Base-by-base conservation (phyloP, 2,888 invertebrate species). In the Pyrrhosoma nymphula region DNA sequence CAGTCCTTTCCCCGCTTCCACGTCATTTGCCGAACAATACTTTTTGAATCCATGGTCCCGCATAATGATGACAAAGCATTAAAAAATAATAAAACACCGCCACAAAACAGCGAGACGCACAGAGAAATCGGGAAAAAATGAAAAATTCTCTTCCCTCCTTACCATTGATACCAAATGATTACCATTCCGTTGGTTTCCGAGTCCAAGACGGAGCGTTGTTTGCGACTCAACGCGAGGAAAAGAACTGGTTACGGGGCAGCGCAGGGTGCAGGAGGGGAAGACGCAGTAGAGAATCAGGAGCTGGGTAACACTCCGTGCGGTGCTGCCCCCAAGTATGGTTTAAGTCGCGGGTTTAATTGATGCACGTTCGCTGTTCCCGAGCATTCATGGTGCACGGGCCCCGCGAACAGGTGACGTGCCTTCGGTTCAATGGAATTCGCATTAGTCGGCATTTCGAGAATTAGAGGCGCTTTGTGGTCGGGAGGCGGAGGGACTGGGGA, bases 401-500 rank as follows among this genome's bases (percentile, higher is more conserved):
- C 60, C 10, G 39, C 39, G 39, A 91, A 91, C 91, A 91, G 91
- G 91, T 91, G 91, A 91, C 91, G 39, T 60, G 91, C 63, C 60
- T 91, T 91, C 91, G 60, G 63, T 18, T 35, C 30, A 82, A 60
- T 60, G 93, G 47, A 93, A 93, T 93, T 93, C 93, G 69, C 93
- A 93, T 93, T 93, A 69, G 69, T 93, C 63, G 39, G 63, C 35
- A 18, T 89, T 89, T 56, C 89, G 89, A 47, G 89, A 89, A 60
- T 91, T 91, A 91, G 91, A 39, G 91, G 91, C 91, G 91, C 39
- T 91, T 91, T 91, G 91, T 63, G 91, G 60, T 39, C 91, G 55
- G 39, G n/a, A 10, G 35, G n/a, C 20, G n/a, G 18, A n/a, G n/a
- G 89, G 56, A 56, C 39, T 88, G 88, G 2, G 69, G 69, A 2